Evolutionary conservation across 2,888 invertebrate genomes (phyloP).

Genomic region (Caradrina kadenii): DNA sequence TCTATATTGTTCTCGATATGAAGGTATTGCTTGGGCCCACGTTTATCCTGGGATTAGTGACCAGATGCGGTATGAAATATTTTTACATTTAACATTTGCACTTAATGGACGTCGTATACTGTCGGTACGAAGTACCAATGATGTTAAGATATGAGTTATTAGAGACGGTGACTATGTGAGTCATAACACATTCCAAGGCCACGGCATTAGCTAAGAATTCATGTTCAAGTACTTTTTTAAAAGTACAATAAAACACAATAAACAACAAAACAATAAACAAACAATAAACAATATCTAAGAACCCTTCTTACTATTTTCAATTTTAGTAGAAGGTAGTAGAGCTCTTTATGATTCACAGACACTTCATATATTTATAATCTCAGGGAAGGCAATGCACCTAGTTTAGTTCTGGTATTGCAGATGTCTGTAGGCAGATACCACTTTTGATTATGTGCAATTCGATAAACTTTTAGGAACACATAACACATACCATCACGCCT

Average conservation of each 20-base stretch:
- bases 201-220: constrained; percentile 1
- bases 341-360: not conserved
- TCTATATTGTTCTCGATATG: too few species aligned
- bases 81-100: too few species aligned
- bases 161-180: constrained; percentile 10
- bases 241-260: too few species aligned
- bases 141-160: constrained; percentile 29
- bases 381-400: not conserved
- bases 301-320: not conserved
- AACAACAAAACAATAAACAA: too few species aligned
- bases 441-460: not conserved
- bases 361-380: not conserved
- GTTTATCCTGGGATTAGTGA: too few species aligned
- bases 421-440: too few species aligned
- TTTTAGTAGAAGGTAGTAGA: not conserved
- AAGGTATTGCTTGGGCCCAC: too few species aligned
- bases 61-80: not conserved
- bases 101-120: too few species aligned
- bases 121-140: not conserved
- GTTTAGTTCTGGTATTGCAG: too few species aligned
- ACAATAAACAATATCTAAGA: not conserved
- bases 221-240: constrained; percentile 23
- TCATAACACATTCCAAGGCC: constrained; percentile 29
- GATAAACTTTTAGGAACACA: too few species aligned
- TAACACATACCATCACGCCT: too few species aligned